phyloP scores from a whole-genome alignment of 2,113 vertebrate genomes.

The Sorex fumeus region DNA sequence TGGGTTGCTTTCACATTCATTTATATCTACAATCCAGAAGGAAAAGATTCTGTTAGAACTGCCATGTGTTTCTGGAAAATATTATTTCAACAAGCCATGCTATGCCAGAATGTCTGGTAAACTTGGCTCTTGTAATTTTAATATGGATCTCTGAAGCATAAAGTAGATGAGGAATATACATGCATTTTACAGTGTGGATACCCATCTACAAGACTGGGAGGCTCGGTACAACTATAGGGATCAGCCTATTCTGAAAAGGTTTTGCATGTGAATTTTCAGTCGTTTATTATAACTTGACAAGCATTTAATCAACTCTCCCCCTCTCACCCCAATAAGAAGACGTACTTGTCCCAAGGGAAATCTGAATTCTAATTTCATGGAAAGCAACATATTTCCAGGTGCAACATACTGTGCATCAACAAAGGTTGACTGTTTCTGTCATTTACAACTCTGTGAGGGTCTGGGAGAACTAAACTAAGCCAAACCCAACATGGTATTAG shows the following conservation, averaged over 20 bases:
- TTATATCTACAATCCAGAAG: slow-evolving; percentile 90
- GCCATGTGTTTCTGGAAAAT: slow-evolving; percentile 82
- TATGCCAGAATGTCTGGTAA: slow-evolving; percentile 80
- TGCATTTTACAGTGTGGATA: slow-evolving; percentile 1
- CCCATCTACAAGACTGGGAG: not conserved
- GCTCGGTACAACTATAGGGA: not conserved
- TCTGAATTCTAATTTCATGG: slow-evolving; percentile 65
- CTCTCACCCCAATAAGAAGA: slow-evolving; percentile 38
- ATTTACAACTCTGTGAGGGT: slow-evolving; percentile 40
- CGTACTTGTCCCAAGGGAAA: slow-evolving; percentile 73
- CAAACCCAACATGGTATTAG: slow-evolving; percentile 50
- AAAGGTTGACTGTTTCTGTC: slow-evolving; percentile 79
- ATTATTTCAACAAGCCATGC: slow-evolving; percentile 70
- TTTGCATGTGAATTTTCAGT: slow-evolving; percentile 57
- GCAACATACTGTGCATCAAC: slow-evolving; percentile 71
- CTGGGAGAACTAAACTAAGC: slow-evolving; percentile 74
- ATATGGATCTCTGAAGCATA: slow-evolving; percentile 68
- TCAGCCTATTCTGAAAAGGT: slow-evolving; percentile 41
- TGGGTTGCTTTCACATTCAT: slow-evolving; percentile 93
- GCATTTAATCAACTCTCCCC: slow-evolving; percentile 44
- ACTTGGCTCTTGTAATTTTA: slow-evolving; percentile 80
- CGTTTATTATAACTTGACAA: slow-evolving; percentile 61
- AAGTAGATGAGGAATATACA: slow-evolving; percentile 60
- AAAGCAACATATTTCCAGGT: slow-evolving; percentile 61
- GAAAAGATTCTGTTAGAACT: slow-evolving; percentile 84